Evolutionary conservation across 2,888 invertebrate species (phyloP).

Genomic region (Amphimallon solstitiale): DNA sequence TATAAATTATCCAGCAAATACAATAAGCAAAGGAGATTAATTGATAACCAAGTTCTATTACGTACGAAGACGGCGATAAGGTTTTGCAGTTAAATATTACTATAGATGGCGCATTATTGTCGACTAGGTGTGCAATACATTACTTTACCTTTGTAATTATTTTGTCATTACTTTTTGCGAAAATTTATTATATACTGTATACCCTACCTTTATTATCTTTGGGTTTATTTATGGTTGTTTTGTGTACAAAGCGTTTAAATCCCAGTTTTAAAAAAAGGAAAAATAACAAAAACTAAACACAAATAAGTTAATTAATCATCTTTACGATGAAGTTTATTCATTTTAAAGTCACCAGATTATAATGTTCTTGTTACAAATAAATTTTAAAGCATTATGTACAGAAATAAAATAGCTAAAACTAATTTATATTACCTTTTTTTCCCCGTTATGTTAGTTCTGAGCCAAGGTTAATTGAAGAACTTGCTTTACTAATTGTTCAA

Average conservation of each 20-base stretch:
- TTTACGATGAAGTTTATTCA: too few species aligned
- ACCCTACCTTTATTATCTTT: neutral
- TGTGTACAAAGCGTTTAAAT: neutral
- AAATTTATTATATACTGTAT: neutral
- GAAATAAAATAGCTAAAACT: too few species aligned
- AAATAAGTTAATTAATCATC: too few species aligned
- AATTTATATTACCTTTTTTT: too few species aligned
- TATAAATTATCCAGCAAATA: neutral
- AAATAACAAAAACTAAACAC: too few species aligned
- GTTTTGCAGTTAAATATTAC: neutral
- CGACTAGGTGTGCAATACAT: neutral
- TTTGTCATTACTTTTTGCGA: slow-evolving; percentile 2
- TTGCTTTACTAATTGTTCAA: too few species aligned
- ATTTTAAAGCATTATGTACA: too few species aligned
- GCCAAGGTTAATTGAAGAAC: too few species aligned
- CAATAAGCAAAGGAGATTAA: slow-evolving; percentile 1
- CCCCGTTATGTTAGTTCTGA: too few species aligned
- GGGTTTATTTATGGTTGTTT: slow-evolving; percentile 2
- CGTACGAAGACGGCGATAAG: neutral
- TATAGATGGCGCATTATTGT: neutral
- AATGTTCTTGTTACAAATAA: too few species aligned
- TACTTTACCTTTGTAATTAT: slow-evolving; percentile 3
- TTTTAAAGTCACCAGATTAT: too few species aligned
- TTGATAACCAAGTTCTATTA: slow-evolving; percentile 12
- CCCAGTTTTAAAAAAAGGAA: too few species aligned